Base-by-base conservation (phyloP, 1,140 invertebrate genomes). In the Tetramorium alpestre region DNA sequence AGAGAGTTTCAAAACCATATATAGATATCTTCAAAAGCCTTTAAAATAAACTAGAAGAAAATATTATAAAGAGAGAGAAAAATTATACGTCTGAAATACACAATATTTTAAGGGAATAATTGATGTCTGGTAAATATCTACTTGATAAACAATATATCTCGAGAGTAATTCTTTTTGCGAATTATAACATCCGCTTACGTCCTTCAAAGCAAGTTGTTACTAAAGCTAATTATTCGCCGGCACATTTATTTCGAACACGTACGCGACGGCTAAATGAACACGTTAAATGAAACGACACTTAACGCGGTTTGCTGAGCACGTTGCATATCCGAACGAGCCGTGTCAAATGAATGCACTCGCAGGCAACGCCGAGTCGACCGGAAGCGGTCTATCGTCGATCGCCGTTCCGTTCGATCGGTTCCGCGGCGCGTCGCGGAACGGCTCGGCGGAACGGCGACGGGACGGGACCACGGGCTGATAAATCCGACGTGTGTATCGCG, bases 401-500 rank as follows among this genome's bases (percentile, higher is more conserved):
- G 89, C 60, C 89, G 89, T 90, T 90, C 89, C 82, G 69, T 91
- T 88, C 89, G 90, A 91, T 90, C 89, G 89, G 78, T 65, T 90
- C 72, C 89, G 76, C 86, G 88, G 80, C 69, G 58, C 69, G 85
- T 87, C 80, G 82, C 88, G 64, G 56, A 87, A 76, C 72, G 81
- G 56, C 41, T 60, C 69, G 81, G 60, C 60, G 78, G 33, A 70
- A 65, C 82, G 73, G 73, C 70, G 70, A 85, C 73, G 56, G 76
- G 76, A 65, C 76, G 58, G 33, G 56, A 77, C 25, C 75, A 77
- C 18, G 76, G 69, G 91, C 92, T 94, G 94, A 94, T 94, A 95
- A 95, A 95, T 94, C 91, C 93, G 91, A 92, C 78, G 87, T 77
- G 84, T 75, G 60, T 91, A 75, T 88, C 58, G 89, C 88, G 88